Conservation (phyloP, 2,888 invertebrate species). For the Drosophila formosana region DNA sequence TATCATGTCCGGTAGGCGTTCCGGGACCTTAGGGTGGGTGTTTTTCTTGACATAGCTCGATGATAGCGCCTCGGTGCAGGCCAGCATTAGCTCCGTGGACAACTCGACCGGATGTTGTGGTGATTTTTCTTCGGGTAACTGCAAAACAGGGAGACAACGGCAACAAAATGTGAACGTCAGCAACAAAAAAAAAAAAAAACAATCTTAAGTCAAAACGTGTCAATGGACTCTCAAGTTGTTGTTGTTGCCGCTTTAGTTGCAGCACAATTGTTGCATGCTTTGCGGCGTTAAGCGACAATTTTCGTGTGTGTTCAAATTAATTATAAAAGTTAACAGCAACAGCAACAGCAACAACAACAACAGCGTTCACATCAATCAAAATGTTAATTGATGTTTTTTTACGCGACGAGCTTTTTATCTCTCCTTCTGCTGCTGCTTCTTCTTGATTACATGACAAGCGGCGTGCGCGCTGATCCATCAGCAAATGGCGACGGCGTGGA, state of each 20-base stretch:
- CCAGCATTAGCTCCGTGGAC: constrained; percentile 85
- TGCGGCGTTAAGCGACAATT: constrained; percentile 53
- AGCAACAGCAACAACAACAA: constrained; percentile 30
- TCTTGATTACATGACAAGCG: constrained; percentile 72
- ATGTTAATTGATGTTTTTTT: constrained; percentile 75
- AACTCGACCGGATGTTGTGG: constrained; percentile 85
- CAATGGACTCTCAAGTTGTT: constrained; percentile 27
- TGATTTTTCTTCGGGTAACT: constrained; percentile 85
- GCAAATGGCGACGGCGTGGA: constrained; percentile 20
- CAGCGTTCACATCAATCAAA: constrained; percentile 68
- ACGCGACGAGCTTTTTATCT: constrained; percentile 47
- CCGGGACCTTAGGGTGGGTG: constrained; percentile 85
- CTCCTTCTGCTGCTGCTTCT: constrained; percentile 21
- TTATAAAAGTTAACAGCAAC: constrained; percentile 64
- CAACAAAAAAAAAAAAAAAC: constrained; percentile 1
- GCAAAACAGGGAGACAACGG: constrained; percentile 47
- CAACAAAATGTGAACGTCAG: constrained; percentile 21
- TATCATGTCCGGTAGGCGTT: constrained; percentile 86
- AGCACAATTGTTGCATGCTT: constrained; percentile 77
- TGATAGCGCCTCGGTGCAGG: constrained; percentile 85
- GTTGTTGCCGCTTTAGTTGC: constrained; percentile 19
- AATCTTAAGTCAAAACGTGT: constrained; percentile 45
- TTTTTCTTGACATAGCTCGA: constrained; percentile 84
- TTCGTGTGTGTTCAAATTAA: constrained; percentile 61
- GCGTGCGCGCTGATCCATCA: constrained; percentile 76